Evolutionary conservation across 2,888 invertebrate genomes (phyloP), one percentile per base, ranked within the genome.

Genomic region (Phaedon cochleariae): DNA sequence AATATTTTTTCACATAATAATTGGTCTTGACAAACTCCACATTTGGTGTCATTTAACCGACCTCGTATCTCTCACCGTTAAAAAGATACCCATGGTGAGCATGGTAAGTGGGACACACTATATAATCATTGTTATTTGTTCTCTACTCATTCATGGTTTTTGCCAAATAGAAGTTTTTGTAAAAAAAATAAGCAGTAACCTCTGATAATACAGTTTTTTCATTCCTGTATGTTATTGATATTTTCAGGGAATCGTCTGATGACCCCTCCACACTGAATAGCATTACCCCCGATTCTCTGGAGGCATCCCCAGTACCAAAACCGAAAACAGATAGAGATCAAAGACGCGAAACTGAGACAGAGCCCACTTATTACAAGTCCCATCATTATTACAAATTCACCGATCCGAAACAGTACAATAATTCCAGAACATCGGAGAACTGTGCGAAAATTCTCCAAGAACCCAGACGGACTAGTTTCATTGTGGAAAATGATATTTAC

Each of bases 201-300:
- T n/a, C n/a, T n/a, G n/a, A n/a, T 31, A 10, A 52, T 37, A 17
- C 31, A 51, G n/a, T n/a, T n/a, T n/a, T 21, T 18, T 12, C 17
- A 31, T 5, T 37, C 20, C 17, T 17, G 17, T 15, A 37, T 37
- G 48, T 5, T 29, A 7, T 29, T 62, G 48, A 6, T 29, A 7
- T 29, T 62, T 63, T 53, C 15, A 69, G 64, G 17, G 22, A 51
- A 1, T 26, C 37, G 3, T 46, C 41, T n/a, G 54, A 54, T 5
- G 21, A 45, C 0, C 22, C 18, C 22, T 49, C 46, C 15, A 59
- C 54, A 45, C 20, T 59, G 17, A 31, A 31, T 20, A 83, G 81
- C 59, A 82, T 83, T 62, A 80, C 82, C 15, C 83, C 83, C 5
- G 83, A 83, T 72, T 83, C 83, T 3, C 65, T 83, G 46, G 83